Evolutionary conservation across 2,888 invertebrate genomes (phyloP).

Genomic region (Chrysodeixis includens): DNA sequence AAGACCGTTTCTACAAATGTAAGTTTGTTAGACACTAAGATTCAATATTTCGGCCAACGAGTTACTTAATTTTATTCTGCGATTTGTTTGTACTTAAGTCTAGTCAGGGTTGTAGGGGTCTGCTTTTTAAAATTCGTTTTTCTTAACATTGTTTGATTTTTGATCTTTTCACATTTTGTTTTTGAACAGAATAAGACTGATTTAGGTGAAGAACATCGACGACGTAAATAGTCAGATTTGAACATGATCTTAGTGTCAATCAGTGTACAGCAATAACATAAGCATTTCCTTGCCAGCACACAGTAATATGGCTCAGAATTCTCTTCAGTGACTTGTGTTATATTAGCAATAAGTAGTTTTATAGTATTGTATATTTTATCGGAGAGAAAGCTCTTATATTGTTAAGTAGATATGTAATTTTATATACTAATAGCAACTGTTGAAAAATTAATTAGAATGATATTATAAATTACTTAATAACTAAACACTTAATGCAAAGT

Average conservation of each 20-base stretch:
- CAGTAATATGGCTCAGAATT: slow-evolving; percentile 64
- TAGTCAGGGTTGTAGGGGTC: slow-evolving; percentile 73
- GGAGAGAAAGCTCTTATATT: slow-evolving; percentile 68
- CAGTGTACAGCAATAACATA: slow-evolving; percentile 41
- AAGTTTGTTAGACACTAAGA: slow-evolving; percentile 69
- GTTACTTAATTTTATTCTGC: slow-evolving; percentile 47
- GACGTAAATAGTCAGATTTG: slow-evolving; percentile 41
- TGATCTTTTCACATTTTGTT: slow-evolving; percentile 39
- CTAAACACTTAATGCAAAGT: slow-evolving; percentile 50
- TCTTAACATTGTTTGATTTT: slow-evolving; percentile 32
- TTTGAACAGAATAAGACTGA: slow-evolving; percentile 67
- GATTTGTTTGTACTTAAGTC: slow-evolving; percentile 74
- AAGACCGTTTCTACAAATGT: slow-evolving; percentile 35
- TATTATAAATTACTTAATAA: slow-evolving; percentile 57
- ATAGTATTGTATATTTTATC: slow-evolving; percentile 64
- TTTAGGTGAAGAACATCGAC: slow-evolving; percentile 47
- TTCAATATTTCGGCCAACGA: slow-evolving; percentile 55
- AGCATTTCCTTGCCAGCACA: slow-evolving; percentile 67
- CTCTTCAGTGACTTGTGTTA: slow-evolving; percentile 70
- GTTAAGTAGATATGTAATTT: slow-evolving; percentile 57
- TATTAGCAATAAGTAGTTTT: slow-evolving; percentile 75
- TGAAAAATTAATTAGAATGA: slow-evolving; percentile 55
- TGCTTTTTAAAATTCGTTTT: slow-evolving; percentile 54
- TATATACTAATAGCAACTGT: slow-evolving; percentile 59
- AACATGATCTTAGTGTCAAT: slow-evolving; percentile 69